Evolutionary conservation across 1,140 invertebrate species (phyloP), one percentile per base, ranked within the genome.

Genomic region (Drosophila sturtevanti): DNA sequence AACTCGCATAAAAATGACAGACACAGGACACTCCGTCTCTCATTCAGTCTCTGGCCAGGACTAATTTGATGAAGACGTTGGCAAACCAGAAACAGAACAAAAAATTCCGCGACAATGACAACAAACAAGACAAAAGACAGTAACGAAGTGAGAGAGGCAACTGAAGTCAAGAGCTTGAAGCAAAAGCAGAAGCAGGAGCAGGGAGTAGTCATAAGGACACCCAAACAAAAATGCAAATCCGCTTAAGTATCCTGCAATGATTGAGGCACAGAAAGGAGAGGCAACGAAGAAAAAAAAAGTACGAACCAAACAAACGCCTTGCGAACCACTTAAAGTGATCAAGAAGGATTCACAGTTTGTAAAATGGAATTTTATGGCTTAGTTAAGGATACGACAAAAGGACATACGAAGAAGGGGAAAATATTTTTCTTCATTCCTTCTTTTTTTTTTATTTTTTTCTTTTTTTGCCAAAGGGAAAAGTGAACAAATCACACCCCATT

Each of bases 291-390:
- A 59, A 52, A 51, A 65, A 27, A 63, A 62, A 27, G 27, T 31
- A 63, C 72, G 68, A 79, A 74, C 85, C 64, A 68, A 48, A 21
- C 41, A 48, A 48, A 48, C 41, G 41, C 64, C 54, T 56, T 9
- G 79, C 66, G 81, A 78, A 80, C 89, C 89, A 85, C 85, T 90
- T 90, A 90, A 89, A 90, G 78, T 89, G 89, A 90, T 90, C 89
- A 90, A 90, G 89, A 85, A 90, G 89, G 89, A 89, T 91, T 91
- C 90, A 90, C 89, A 91, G 90, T 89, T 91, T 91, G 90, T 91
- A 91, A 90, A 90, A 90, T 85, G 84, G 80, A 90, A 89, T 90
- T 90, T 90, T 89, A 90, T 90, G 89, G 84, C 89, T 90, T 90
- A 90, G 79, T 75, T 66, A 58, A 68, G 70, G 54, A 58, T 54